Percentiles rank a stretch among this genome's conserved stretches.
phyloP scores from a whole-genome alignment of 2,888 invertebrate genomes.

The Tetragonisca angustula region DNA sequence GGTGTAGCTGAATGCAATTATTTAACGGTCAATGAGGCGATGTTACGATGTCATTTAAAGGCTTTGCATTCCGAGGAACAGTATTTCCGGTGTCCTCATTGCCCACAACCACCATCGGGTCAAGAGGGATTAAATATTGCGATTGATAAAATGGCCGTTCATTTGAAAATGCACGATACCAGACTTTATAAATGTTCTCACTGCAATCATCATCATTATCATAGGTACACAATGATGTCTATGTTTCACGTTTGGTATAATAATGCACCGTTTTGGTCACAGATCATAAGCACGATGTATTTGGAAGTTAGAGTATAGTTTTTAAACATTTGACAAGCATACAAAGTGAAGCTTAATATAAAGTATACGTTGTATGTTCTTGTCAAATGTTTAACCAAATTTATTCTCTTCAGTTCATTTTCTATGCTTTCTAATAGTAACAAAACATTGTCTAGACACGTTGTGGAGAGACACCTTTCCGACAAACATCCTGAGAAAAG shows the following conservation, averaged over 20 bases:
- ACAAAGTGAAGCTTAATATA: not conserved
- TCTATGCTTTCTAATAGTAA: conserved; percentile 73
- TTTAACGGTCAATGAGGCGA: conserved; percentile 89
- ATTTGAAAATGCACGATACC: conserved; percentile 91
- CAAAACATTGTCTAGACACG: conserved; percentile 80
- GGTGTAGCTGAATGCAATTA: conserved; percentile 89
- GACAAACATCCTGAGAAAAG: conserved; percentile 87
- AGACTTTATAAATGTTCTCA: conserved; percentile 90
- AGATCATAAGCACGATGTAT: not conserved
- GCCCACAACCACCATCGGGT: conserved; percentile 86
- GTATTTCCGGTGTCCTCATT: conserved; percentile 90
- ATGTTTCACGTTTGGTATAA: not conserved
- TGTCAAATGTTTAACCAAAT: conserved; percentile 63
- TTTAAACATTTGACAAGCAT: conserved; percentile 35
- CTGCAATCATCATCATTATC: conserved; percentile 89
- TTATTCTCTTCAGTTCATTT: conserved; percentile 34
- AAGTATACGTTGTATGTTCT: conserved; percentile 12
- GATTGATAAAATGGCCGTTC: conserved; percentile 88
- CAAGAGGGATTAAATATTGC: conserved; percentile 84
- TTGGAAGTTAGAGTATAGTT: not conserved
- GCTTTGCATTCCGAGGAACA: conserved; percentile 88
- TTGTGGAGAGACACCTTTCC: conserved; percentile 88
- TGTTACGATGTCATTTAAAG: conserved; percentile 90
- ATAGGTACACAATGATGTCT: conserved; percentile 78
- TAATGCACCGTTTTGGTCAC: conserved; percentile 10